Base-by-base conservation (phyloP, 64 coral and sea anemone genomes). In the Astreopora myriophthalma region DNA sequence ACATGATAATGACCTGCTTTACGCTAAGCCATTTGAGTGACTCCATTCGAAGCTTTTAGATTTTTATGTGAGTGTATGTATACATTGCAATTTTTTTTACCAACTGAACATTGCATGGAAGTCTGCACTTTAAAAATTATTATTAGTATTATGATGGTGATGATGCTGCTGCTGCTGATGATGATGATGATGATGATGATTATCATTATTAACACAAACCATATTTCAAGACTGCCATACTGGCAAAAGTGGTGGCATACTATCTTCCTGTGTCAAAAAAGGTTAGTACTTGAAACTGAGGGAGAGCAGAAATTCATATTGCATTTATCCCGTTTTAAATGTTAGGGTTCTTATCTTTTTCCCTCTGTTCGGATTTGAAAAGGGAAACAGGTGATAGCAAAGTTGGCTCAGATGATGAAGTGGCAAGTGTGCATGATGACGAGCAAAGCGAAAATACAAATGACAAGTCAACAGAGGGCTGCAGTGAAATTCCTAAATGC, bases 371-470 rank as follows among this genome's bases (percentile, higher is more conserved):
- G 48, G 73, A 48, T 48, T 24, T 48, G 23, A 38, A 76, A 76
- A 76, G 73, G 25, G 73, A 46, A 48, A 76, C 38, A 76, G 73
- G 22, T 48, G 73, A 76, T 76, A 33, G 14, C 67, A 70, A 70
- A 70, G 16, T 70, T 70, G 67, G 67, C 67, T 70, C 67, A 32
- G 67, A 70, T 70, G 67, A 70, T 35, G 67, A 70, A 70, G 29
- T 70, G 26, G 67, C 67, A 70, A 70, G 67, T 73, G 68, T 69
- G 69, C 34, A 48, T 42, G n/a, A 70, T 28, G 69, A 52, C 2
- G 46, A 87, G 38, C 39, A 49, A 77, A 77, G 74, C 74, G 51
- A 48, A 26, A 13, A 77, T 77, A 77, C 74, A 77, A 77, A 77
- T 48, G 74, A 77, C 20, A 23, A 9, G 39, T 51, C 40, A 17